phyloP scores from a whole-genome alignment of 53 echinoderm and acorn worm genomes.

The Zoroaster sp. region DNA sequence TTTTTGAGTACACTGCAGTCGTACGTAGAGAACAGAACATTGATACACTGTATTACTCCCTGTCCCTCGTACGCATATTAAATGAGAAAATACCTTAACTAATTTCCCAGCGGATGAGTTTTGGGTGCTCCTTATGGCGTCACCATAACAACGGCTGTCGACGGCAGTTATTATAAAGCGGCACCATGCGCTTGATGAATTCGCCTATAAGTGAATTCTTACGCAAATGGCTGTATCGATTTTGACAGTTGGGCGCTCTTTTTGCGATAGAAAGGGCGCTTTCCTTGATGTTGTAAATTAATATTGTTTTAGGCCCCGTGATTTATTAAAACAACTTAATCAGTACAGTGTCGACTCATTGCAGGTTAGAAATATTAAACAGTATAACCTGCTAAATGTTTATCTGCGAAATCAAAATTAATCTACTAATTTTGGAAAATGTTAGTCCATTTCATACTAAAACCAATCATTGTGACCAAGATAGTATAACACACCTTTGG shows the following conservation, averaged over 20 bases:
- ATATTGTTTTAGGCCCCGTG: not conserved
- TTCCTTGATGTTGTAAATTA: not conserved
- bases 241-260: not conserved
- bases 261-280: not conserved
- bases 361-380: too few relatives aligned
- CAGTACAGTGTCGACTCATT: too few relatives aligned
- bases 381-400: too few relatives aligned
- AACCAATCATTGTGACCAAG: too few relatives aligned
- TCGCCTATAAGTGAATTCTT: not conserved
- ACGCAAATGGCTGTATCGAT: not conserved
- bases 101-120: not conserved
- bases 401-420: too few relatives aligned
- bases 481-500: too few relatives aligned
- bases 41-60: not conserved
- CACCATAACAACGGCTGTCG: conserved; percentile 22
- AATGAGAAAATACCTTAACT: not conserved
- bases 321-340: too few relatives aligned
- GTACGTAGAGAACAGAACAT: not conserved
- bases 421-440: too few relatives aligned
- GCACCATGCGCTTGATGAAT: not conserved
- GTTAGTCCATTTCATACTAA: too few relatives aligned
- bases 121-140: not conserved
- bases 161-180: not conserved
- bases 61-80: not conserved
- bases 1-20: not conserved